Conservation (phyloP, 2,888 invertebrate genomes). For the Conomelus anceps region DNA sequence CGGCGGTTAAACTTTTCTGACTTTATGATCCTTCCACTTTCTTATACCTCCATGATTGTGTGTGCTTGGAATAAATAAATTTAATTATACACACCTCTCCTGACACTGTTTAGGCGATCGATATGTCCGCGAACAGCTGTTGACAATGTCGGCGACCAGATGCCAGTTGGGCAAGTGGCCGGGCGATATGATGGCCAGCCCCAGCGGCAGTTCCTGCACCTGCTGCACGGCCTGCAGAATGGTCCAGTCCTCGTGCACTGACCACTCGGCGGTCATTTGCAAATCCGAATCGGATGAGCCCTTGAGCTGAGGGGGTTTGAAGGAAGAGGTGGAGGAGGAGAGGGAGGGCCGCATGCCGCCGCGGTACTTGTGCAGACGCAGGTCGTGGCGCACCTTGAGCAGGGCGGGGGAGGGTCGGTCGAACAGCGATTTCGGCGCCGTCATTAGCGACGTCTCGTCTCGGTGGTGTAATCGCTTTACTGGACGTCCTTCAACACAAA, state of each 20-base stretch:
- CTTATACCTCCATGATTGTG: too few relatives aligned
- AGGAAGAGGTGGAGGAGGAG: constrained; percentile 44
- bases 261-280: constrained; percentile 64
- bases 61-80: too few relatives aligned
- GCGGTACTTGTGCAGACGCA: constrained; percentile 64
- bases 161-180: constrained; percentile 95
- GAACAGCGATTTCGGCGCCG: constrained; percentile 73
- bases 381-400: constrained; percentile 67
- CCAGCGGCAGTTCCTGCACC: constrained; percentile 60
- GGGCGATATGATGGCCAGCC: constrained; percentile 66
- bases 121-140: constrained; percentile 74
- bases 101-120: constrained; percentile 88
- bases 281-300: constrained; percentile 40
- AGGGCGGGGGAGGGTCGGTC: constrained; percentile 69
- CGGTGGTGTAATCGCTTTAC: constrained; percentile 37
- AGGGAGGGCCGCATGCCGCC: constrained; percentile 47
- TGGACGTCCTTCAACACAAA: constrained; percentile 27
- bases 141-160: constrained; percentile 84
- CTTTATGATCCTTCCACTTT: too few relatives aligned
- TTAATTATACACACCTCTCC: constrained; percentile 53
- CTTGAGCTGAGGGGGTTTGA: constrained; percentile 45
- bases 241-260: constrained; percentile 83
- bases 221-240: constrained; percentile 61
- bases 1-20: too few relatives aligned
- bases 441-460: constrained; percentile 62